Conservation (phyloP, 2,888 invertebrate species). For the Noctua pronuba region DNA sequence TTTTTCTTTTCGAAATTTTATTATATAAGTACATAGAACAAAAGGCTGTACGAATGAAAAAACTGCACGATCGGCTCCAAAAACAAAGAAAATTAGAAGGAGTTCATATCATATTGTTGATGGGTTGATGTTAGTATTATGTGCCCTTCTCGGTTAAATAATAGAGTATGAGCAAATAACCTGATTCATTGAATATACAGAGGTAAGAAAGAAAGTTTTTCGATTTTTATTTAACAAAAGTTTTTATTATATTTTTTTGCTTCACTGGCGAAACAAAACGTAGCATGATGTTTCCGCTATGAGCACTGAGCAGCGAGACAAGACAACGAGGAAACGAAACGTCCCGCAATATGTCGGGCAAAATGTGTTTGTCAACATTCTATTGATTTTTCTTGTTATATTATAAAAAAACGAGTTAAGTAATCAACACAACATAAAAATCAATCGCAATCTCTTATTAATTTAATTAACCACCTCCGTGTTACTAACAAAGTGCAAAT, state of each 20-base stretch:
- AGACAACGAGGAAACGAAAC: slow-evolving; percentile 62
- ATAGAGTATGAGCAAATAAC: neutral
- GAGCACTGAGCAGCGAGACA: slow-evolving; percentile 9
- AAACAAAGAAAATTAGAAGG: neutral
- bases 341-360: slow-evolving; percentile 75
- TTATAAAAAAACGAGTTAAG: slow-evolving; percentile 42
- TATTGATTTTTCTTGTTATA: slow-evolving; percentile 77
- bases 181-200: neutral
- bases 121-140: neutral
- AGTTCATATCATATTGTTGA: neutral
- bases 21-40: neutral
- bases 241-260: neutral
- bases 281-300: neutral
- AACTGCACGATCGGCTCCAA: neutral
- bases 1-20: neutral
- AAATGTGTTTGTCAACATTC: slow-evolving; percentile 86
- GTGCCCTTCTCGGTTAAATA: neutral
- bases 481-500: slow-evolving; percentile 38
- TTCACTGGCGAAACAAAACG: slow-evolving; percentile 42
- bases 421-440: slow-evolving; percentile 38
- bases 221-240: neutral
- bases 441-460: slow-evolving; percentile 27
- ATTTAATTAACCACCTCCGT: slow-evolving; percentile 4
- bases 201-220: neutral
- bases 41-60: neutral